Evolutionary conservation across 2,797 vertebrate genomes (phyloP), one percentile per base, ranked within the genome.

Genomic region (Molossus molossus): DNA sequence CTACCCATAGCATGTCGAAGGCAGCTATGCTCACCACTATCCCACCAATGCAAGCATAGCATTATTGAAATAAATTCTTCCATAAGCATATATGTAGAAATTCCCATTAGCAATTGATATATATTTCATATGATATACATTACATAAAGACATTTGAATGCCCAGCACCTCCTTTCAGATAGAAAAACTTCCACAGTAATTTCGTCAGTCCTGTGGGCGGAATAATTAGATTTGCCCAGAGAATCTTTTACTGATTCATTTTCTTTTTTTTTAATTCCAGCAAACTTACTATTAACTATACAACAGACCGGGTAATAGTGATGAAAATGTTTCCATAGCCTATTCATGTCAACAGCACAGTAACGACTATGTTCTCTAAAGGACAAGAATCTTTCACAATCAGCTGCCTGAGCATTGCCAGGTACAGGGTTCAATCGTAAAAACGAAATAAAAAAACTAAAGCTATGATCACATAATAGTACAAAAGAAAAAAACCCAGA

Each of bases 11-110:
- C 67, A 94, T 84, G 21, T 84, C 53, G 98, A 98, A 98, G 98
- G 98, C 98, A 98, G 97, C 98, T 98, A 96, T 98, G 98, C 98
- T 98, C 94, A 98, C 98, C 98, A 98, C 98, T 98, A 98, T 97
- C 98, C 97, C 98, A 98, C 97, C 97, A 98, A 98, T 96, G 97
- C 62, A 53, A 84, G 48, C 95, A 76, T 76, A 96, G 37, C 79
- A 93, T 95, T 96, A 92, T 40, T 97, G 97, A 92, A 70, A 94
- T 92, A 93, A 58, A 94, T 84, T 81, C 90, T 93, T 94, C 55
- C 92, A 37, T 97, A 95, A 97, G 83, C 88, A 96, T 79, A 64
- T 85, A 95, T 91, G 89, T 72, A 96, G 86, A 96, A 97, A 97
- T 85, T 81, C 81, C 9, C 97, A 75, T 37, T 95, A 94, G 77